These are phyloP conservation scores for Microplitis deprimator DNA, from an alignment of 2,888 invertebrate species.

Conservation along the genomic window DNA sequence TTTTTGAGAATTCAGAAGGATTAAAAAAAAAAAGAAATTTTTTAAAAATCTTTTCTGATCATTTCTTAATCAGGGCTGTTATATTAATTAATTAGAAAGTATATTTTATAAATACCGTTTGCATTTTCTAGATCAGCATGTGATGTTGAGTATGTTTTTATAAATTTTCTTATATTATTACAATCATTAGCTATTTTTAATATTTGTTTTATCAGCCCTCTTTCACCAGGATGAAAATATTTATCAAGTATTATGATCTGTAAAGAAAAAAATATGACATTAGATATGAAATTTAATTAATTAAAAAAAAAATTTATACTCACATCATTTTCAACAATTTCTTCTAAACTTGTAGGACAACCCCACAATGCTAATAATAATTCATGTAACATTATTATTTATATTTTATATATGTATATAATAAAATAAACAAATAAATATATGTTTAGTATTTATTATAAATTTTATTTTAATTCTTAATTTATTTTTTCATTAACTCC, in stretches of 20 bases:
- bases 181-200: conserved; percentile 77
- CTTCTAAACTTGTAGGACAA: conserved; percentile 70
- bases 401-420: no score
- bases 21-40: neutral
- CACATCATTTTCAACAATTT: conserved; percentile 65
- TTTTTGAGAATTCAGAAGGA: neutral
- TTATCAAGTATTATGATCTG: conserved; percentile 71
- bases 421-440: no score
- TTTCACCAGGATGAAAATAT: conserved; percentile 80
- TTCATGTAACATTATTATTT: conserved; percentile 78
- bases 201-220: conserved; percentile 76
- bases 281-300: neutral
- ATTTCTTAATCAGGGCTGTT: no score
- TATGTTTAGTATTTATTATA: no score
- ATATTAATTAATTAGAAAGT: no score
- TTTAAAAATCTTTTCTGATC: no score
- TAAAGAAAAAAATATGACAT: conserved; percentile 45
- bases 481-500: no score
- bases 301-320: conserved; percentile 44
- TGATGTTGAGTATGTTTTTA: conserved; percentile 71
- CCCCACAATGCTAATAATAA: conserved; percentile 78
- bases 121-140: conserved; percentile 25
- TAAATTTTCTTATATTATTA: conserved; percentile 78
- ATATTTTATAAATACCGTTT: conserved; percentile 26
- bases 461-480: no score